Conservation (phyloP, 1,140 invertebrate genomes). For the Musca domestica region DNA sequence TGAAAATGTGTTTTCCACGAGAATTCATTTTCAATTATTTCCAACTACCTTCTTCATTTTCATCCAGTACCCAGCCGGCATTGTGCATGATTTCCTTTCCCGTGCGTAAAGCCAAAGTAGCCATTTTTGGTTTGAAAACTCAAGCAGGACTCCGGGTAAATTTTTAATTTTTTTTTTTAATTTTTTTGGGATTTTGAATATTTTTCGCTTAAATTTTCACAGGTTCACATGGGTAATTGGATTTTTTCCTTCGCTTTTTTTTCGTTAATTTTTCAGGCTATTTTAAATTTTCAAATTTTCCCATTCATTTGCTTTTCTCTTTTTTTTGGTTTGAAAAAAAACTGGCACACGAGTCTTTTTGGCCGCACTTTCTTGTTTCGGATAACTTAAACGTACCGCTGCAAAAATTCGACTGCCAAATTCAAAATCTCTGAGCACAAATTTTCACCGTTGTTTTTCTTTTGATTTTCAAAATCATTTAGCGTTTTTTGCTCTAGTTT, state of each 20-base stretch:
- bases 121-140: conserved; percentile 13
- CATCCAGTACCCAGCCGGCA: conserved; percentile 61
- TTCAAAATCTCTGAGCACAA: background rate
- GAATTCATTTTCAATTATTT: background rate
- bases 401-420: conserved; percentile 20
- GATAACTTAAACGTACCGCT: conserved; percentile 11
- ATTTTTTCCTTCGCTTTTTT: background rate
- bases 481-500: background rate
- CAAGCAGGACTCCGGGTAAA: too few species aligned
- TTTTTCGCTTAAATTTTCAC: background rate
- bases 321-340: background rate
- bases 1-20: background rate
- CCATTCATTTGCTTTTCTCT: background rate
- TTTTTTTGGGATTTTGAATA: background rate
- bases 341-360: background rate
- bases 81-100: conserved; percentile 49
- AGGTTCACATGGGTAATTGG: background rate
- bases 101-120: conserved; percentile 21
- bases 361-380: background rate
- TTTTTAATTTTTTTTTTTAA: background rate
- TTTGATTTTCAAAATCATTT: background rate
- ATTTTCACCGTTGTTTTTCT: background rate
- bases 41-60: conserved; percentile 58
- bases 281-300: background rate
- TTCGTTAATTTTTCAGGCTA: background rate